Evolutionary conservation across 2,888 invertebrate species (phyloP).

Genomic region (Ormyrus pomaceus): DNA sequence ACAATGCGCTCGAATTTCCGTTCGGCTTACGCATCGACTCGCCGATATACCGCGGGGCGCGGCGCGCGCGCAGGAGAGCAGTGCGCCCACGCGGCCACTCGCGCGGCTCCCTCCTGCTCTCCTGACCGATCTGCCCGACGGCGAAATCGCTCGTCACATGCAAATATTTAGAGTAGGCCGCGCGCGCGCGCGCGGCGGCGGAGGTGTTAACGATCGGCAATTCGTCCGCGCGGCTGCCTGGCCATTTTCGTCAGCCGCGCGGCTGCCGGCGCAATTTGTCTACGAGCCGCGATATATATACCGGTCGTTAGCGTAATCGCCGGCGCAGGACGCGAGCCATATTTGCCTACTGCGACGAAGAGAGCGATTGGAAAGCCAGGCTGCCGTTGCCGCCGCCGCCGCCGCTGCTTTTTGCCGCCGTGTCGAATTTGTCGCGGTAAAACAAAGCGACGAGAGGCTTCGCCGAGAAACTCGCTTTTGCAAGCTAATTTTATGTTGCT

Average conservation of each 20-base stretch:
- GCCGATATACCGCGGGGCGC: too few relatives aligned
- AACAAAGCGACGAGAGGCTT: too few relatives aligned
- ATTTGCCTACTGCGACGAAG: constrained; percentile 43
- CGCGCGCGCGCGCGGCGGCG: constrained; percentile 55
- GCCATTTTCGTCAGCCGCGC: constrained; percentile 68
- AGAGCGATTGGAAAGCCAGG: neutral
- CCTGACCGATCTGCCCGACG: neutral
- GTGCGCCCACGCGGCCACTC: neutral
- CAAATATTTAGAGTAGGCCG: constrained; percentile 68
- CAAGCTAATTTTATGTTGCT: too few relatives aligned
- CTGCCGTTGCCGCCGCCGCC: too few relatives aligned
- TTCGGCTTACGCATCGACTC: too few relatives aligned
- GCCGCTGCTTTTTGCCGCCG: too few relatives aligned
- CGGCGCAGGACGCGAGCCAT: constrained; percentile 58
- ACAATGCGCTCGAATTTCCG: too few relatives aligned
- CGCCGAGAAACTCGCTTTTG: too few relatives aligned
- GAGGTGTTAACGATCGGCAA: constrained; percentile 73
- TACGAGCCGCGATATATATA: constrained; percentile 1
- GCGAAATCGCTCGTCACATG: constrained; percentile 59
- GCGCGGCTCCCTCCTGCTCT: neutral
- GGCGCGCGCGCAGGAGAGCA: neutral
- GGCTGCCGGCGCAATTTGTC: constrained; percentile 30
- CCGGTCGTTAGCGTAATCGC: constrained; percentile 59
- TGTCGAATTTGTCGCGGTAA: too few relatives aligned
- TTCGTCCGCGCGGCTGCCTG: constrained; percentile 65